Evolutionary conservation across 2,797 vertebrate genomes (phyloP).

Genomic region (Notolepis coatsorum): DNA sequence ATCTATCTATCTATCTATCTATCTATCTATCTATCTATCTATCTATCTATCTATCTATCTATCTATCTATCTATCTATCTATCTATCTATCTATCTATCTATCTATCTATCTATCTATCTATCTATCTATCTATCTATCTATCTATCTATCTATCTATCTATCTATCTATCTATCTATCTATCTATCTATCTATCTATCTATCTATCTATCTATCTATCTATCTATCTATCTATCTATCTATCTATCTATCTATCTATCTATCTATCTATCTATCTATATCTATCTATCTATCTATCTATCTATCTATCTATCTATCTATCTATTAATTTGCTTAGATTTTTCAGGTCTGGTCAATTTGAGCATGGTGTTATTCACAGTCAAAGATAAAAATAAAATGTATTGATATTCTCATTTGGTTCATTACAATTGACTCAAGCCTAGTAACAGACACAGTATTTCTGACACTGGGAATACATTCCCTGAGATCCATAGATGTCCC

Average conservation of each 20-base stretch:
- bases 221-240: constrained; percentile 2
- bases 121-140: neutral
- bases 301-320: neutral
- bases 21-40: too few species aligned
- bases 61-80: constrained; percentile 1
- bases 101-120: neutral
- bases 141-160: neutral
- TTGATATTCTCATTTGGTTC: too few species aligned
- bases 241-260: neutral
- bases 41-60: neutral
- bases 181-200: too few species aligned
- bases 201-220: neutral
- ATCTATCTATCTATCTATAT: neutral
- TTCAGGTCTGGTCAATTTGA: too few species aligned
- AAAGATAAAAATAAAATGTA: too few species aligned
- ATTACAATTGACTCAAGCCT: too few species aligned
- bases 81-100: neutral
- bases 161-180: too few species aligned
- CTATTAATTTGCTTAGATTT: neutral
- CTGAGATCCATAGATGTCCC: too few species aligned
- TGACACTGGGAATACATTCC: too few species aligned
- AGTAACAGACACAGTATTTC: too few species aligned
- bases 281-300: constrained; percentile 6
- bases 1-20: neutral
- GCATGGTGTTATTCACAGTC: too few species aligned